Conservation (phyloP, 2,888 invertebrate species). For the Pandemis corylana region DNA sequence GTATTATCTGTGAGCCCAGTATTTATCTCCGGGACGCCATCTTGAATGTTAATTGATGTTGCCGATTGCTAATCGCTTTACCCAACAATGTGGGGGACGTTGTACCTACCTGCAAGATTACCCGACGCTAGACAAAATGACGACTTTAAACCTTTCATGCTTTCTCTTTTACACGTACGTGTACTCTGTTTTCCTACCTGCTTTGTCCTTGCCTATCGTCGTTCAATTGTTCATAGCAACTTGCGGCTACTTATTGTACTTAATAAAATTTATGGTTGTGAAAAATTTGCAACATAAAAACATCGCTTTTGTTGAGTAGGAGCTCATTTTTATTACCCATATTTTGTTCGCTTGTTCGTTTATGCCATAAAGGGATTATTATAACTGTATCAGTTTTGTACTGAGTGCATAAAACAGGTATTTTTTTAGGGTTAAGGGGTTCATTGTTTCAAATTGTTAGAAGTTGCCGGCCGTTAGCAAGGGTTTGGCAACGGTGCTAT, state of each 20-base stretch:
- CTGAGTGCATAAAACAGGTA: not conserved
- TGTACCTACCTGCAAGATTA: not conserved
- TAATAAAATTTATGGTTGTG: not conserved
- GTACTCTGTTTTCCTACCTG: not conserved
- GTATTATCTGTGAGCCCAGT: not conserved
- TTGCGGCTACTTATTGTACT: not conserved
- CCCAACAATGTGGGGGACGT: not conserved
- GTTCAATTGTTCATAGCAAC: not conserved
- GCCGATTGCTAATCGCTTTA: not conserved
- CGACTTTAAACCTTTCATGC: not conserved
- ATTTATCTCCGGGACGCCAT: not conserved
- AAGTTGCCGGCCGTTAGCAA: not conserved
- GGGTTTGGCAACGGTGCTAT: not conserved
- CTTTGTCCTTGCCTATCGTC: not conserved
- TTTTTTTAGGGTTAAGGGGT: not conserved
- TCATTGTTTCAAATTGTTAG: not conserved
- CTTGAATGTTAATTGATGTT: not conserved
- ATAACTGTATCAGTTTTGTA: not conserved
- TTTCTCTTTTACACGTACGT: not conserved
- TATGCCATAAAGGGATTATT: not conserved
- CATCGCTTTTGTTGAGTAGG: not conserved
- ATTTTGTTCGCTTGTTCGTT: not conserved
- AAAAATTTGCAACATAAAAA: constrained; percentile 1
- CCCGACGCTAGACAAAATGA: constrained; percentile 2
- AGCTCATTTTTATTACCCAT: not conserved